Percentiles rank a stretch among this genome's conserved stretches.
Evolutionary conservation across 2,888 invertebrate genomes (phyloP).

Genomic region (Chloromyia formosa): DNA sequence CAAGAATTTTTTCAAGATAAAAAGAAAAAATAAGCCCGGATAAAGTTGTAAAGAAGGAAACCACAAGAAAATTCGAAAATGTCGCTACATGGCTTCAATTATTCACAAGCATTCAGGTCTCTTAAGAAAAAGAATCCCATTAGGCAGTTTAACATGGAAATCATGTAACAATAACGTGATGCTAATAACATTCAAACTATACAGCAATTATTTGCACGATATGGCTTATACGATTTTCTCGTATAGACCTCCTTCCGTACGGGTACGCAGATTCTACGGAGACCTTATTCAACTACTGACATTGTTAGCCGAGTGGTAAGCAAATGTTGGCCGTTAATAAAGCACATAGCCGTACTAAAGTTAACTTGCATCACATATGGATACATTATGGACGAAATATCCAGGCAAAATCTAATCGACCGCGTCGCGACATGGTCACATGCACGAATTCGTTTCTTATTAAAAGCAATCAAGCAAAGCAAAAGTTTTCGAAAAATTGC

Average conservation of each 20-base stretch:
- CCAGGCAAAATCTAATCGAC: conserved; percentile 7
- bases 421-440: conserved; percentile 28
- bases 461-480: not conserved
- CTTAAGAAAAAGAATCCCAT: not conserved
- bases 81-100: too few species aligned
- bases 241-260: not conserved
- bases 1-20: not conserved
- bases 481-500: not conserved
- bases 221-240: not conserved
- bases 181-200: conserved; percentile 35
- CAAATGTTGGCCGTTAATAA: conserved; percentile 39
- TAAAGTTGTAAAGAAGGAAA: too few species aligned
- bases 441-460: conserved; percentile 39
- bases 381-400: not conserved
- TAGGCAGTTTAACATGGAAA: conserved; percentile 15
- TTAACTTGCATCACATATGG: conserved; percentile 26
- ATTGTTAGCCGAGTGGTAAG: conserved; percentile 19
- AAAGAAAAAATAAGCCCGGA: not conserved
- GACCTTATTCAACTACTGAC: conserved; percentile 22
- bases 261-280: not conserved
- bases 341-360: conserved; percentile 14
- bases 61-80: too few species aligned
- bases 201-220: conserved; percentile 43
- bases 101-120: not conserved
- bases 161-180: conserved; percentile 43